Evolutionary conservation across 1,140 invertebrate genomes (phyloP).

Genomic region (Papilio aristodemus): DNA sequence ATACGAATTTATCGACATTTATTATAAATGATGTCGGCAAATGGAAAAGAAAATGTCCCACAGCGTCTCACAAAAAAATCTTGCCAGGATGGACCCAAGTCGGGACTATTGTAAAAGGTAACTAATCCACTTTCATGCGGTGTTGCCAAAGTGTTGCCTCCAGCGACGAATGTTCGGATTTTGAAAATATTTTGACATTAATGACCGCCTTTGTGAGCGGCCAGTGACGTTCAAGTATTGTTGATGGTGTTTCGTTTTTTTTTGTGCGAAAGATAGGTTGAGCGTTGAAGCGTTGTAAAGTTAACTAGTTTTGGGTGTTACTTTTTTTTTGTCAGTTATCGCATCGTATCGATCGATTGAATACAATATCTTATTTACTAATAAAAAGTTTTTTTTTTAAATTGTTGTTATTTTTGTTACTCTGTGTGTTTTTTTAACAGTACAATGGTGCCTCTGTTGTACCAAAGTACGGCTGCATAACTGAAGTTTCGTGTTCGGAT

Average conservation of each 20-base stretch:
- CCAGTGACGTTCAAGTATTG: slow-evolving; percentile 51
- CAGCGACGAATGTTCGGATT: slow-evolving; percentile 56
- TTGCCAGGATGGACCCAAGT: neutral
- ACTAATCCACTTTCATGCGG: slow-evolving; percentile 42
- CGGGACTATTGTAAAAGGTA: slow-evolving; percentile 23
- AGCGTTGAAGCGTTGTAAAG: slow-evolving; percentile 25
- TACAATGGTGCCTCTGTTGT: no score
- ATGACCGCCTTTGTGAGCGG: slow-evolving; percentile 54
- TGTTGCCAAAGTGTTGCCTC: slow-evolving; percentile 53
- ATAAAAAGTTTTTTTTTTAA: neutral
- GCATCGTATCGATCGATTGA: neutral
- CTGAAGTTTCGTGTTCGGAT: no score
- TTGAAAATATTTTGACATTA: slow-evolving; percentile 73
- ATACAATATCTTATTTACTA: slow-evolving; percentile 5
- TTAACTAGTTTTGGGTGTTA: slow-evolving; percentile 27
- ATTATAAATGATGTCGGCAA: slow-evolving; percentile 16
- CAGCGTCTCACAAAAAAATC: slow-evolving; percentile 25
- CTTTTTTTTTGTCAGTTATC: slow-evolving; percentile 3
- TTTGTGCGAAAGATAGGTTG: slow-evolving; percentile 15
- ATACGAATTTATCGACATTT: slow-evolving; percentile 1
- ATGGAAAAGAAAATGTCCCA: slow-evolving; percentile 30
- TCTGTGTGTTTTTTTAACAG: no score
- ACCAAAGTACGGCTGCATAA: no score
- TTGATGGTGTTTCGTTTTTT: slow-evolving; percentile 37
- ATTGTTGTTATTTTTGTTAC: neutral